A percentile compares a stretch with the other conserved stretches of the same genome.
Evolutionary conservation across 2,113 vertebrate genomes (phyloP).

Genomic region (Crotalus helleri): DNA sequence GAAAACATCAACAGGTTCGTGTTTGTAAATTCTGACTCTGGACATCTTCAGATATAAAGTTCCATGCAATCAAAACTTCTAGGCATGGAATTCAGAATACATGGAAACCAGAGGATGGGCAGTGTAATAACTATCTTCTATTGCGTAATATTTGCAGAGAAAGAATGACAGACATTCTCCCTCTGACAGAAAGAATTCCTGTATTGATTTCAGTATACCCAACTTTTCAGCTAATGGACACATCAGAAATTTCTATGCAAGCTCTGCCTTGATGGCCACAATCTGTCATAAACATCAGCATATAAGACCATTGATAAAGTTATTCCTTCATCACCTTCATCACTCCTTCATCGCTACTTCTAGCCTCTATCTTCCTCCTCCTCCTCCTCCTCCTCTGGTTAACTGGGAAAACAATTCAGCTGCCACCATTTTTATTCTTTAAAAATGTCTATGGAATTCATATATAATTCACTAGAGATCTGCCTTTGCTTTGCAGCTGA

Average conservation of each 20-base stretch:
- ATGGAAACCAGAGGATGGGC: not conserved
- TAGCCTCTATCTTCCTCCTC: not conserved
- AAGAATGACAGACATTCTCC: not conserved
- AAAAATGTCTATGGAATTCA: not conserved
- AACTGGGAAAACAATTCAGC: not conserved
- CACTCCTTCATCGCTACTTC: not conserved
- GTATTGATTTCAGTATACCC: not conserved
- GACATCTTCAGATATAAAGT: not conserved
- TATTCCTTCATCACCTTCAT: not conserved
- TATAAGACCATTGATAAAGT: not conserved
- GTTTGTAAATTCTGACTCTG: not conserved
- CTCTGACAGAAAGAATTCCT: not conserved
- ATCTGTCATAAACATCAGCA: not conserved
- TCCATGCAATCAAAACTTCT: not conserved
- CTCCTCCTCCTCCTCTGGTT: not conserved
- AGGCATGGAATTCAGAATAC: not conserved
- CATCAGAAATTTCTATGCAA: not conserved
- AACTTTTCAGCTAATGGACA: not conserved
- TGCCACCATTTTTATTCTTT: not conserved
- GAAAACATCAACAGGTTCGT: not conserved
- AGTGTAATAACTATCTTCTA: not conserved
- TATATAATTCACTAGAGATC: not conserved
- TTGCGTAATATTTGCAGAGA: not conserved
- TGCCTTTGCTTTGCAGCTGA: not conserved
- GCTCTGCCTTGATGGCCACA: not conserved